phyloP scores from a whole-genome alignment of 1,140 invertebrate species.

The Saxidomus purpurata region DNA sequence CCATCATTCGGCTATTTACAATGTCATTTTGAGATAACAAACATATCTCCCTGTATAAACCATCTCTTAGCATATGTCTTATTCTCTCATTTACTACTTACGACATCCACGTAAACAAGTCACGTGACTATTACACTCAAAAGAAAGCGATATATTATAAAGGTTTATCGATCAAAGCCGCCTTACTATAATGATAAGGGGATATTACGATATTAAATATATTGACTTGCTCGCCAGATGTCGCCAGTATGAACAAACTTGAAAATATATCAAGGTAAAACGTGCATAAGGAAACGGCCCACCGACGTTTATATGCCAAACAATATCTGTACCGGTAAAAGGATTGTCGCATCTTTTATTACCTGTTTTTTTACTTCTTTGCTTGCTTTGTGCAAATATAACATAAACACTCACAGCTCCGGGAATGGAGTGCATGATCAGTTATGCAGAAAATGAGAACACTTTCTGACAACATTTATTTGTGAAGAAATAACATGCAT shows the following conservation, averaged over 20 bases:
- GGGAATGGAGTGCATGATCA: too few relatives aligned
- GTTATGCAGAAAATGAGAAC: too few relatives aligned
- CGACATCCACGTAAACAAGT: slow-evolving; percentile 19
- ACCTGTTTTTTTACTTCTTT: too few relatives aligned
- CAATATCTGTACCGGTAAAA: too few relatives aligned
- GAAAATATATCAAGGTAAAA: not conserved
- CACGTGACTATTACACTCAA: not conserved
- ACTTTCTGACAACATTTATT: too few relatives aligned
- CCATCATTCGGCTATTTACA: not conserved
- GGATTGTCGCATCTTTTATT: too few relatives aligned
- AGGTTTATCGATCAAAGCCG: not conserved
- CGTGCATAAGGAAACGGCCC: too few relatives aligned
- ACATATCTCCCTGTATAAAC: not conserved
- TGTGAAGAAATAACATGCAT: too few relatives aligned
- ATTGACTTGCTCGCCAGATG: slow-evolving; percentile 8
- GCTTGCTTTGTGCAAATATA: too few relatives aligned
- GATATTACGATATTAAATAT: slow-evolving; percentile 20
- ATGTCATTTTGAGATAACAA: not conserved
- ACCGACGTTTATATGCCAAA: too few relatives aligned
- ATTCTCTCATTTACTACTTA: not conserved
- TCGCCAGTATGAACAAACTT: not conserved
- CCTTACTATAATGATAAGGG: slow-evolving; percentile 7
- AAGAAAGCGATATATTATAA: not conserved
- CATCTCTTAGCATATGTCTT: not conserved
- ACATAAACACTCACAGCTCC: too few relatives aligned